A percentile compares a stretch with the other conserved stretches of the same genome.
Conservation (phyloP, 1,140 invertebrate species). For the Paralvinella palmiformis region DNA sequence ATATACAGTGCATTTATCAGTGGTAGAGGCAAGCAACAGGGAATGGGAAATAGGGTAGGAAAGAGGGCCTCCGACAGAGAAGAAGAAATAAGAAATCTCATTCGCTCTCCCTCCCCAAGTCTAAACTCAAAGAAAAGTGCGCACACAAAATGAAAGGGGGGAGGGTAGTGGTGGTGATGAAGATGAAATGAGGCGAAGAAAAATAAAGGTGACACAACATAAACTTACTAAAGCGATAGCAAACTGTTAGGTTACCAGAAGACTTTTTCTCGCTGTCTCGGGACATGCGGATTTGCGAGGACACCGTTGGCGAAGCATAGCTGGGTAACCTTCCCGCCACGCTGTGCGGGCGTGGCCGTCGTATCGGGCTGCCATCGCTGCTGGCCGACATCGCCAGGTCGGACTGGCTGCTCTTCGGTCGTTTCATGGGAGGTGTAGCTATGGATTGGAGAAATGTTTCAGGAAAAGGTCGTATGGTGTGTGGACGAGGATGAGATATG, state of each 20-base stretch:
- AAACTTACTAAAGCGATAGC: constrained; percentile 20
- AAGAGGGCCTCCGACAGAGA: too few species aligned
- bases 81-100: too few species aligned
- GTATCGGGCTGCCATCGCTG: constrained; percentile 8
- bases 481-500: too few species aligned
- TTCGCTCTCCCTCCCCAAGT: too few species aligned
- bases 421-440: too few species aligned
- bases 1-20: too few species aligned
- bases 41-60: too few species aligned
- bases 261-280: constrained; percentile 13
- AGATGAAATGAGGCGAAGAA: background rate
- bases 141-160: background rate
- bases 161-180: constrained; percentile 4
- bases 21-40: too few species aligned
- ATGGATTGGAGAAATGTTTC: too few species aligned
- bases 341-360: constrained; percentile 17
- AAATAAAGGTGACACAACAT: too few species aligned
- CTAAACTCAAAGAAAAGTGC: too few species aligned
- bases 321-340: constrained; percentile 14
- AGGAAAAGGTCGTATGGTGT: too few species aligned
- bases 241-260: constrained; percentile 13
- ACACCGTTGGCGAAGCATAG: constrained; percentile 19
- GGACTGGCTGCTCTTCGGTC: constrained; percentile 9
- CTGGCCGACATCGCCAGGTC: constrained; percentile 4
- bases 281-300: constrained; percentile 9